Evolutionary conservation across 2,888 invertebrate species (phyloP).

Genomic region (Muschampia plurimacula): DNA sequence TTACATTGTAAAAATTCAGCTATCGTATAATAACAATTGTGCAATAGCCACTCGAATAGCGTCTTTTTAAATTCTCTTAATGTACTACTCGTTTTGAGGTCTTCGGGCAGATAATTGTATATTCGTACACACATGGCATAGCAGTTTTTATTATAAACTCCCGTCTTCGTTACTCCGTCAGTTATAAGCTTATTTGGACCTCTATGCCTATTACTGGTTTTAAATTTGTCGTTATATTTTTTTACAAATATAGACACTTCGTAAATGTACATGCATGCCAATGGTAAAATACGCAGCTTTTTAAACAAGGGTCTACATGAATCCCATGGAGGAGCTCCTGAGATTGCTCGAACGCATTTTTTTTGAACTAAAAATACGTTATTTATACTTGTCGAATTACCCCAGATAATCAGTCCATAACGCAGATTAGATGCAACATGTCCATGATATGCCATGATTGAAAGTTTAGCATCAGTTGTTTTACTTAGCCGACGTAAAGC

Average conservation of each 20-base stretch:
- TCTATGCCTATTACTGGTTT: not conserved
- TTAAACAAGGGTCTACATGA: not conserved
- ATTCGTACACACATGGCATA: not conserved
- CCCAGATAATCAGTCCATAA: not conserved
- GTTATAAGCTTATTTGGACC: not conserved
- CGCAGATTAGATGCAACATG: not conserved
- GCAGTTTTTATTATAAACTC: not conserved
- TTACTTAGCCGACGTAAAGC: not conserved
- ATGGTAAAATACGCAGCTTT: not conserved
- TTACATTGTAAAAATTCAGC: too few relatives aligned
- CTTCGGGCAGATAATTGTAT: not conserved
- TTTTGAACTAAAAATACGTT: not conserved
- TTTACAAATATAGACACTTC: too few relatives aligned
- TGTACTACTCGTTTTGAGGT: not conserved
- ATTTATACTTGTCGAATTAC: not conserved
- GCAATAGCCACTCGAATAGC: too few relatives aligned
- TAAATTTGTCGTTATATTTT: too few relatives aligned
- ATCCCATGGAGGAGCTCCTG: not conserved
- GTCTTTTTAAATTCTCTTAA: not conserved
- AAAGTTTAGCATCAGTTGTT: not conserved
- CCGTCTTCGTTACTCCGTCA: not conserved
- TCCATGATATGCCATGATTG: not conserved
- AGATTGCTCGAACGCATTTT: not conserved
- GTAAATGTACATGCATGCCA: too few relatives aligned
- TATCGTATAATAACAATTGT: too few relatives aligned